Base-by-base conservation (phyloP, 2,888 invertebrate species). In the Subacronicta megacephala region DNA sequence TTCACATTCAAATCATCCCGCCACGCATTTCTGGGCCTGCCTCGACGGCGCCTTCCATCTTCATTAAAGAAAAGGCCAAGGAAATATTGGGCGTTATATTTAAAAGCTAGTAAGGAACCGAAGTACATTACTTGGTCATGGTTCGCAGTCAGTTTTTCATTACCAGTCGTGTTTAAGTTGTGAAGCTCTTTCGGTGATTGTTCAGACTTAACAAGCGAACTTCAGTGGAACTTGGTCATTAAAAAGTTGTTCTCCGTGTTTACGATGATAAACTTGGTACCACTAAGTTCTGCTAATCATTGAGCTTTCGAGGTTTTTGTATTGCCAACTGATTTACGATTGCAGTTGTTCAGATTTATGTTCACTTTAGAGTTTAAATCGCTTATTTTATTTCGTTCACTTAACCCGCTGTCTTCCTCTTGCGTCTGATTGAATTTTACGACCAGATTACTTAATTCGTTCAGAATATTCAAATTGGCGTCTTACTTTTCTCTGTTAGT, bases 161-260 rank as follows among this genome's bases (percentile, higher is more conserved):
- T 53, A 55, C 43, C 47, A 69, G 53, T 68, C 63, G 63, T 62
- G 63, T 63, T 35, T 37, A 58, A 58, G 40, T 53, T 69, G 65
- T 54, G 66, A 36, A 74, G 67, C 70, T 73, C 73, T 80, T 74
- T 69, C 59, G 63, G 68, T 67, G 62, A 74, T 76, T 73, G 75
- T 79, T 60, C 68, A 59, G 71, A 49, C 59, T 80, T 73, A 74
- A 63, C 75, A 63, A 67, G 44, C 63, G 66, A 81, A 75, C 77
- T 82, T 70, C 38, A 45, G 44, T 50, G 65, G 61, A 81, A 80
- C 80, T 80, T 78, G 57, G 46, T 72, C 80, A 80, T 83, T 83
- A 80, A 75, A 80, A 78, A 81, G 61, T 83, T 76, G 37, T 42
- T 47, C 40, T 41, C 40, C 57, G 52, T 73, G 74, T 70, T 75